These are phyloP conservation scores for Hydrochoerus hydrochaeris DNA, from an alignment of 2,113 vertebrate genomes.

Conservation along the genomic window DNA sequence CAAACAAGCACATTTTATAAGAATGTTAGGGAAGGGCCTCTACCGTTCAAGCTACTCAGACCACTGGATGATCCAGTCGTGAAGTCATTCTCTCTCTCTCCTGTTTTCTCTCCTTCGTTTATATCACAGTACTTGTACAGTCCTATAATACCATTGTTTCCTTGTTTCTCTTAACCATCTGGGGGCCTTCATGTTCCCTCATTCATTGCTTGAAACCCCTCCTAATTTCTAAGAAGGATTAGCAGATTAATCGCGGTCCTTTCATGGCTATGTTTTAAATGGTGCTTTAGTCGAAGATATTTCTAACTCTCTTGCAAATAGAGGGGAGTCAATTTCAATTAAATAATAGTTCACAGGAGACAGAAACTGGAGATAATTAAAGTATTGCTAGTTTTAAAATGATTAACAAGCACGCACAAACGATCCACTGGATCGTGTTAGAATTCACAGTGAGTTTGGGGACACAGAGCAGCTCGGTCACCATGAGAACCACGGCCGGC, in stretches of 20 bases:
- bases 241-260: neutral
- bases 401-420: neutral
- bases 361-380: slow-evolving; percentile 29
- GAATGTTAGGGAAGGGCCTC: neutral
- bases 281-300: slow-evolving; percentile 39
- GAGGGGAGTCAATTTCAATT: slow-evolving; percentile 31
- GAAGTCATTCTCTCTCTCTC: neutral
- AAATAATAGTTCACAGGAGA: neutral
- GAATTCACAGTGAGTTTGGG: neutral
- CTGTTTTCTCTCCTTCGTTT: neutral
- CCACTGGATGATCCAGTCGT: neutral
- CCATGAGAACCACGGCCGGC: rapidly evolving
- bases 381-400: slow-evolving; percentile 13
- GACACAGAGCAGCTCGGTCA: neutral
- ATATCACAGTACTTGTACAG: neutral
- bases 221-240: neutral
- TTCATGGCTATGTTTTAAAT: neutral
- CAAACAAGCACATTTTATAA: neutral
- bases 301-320: slow-evolving; percentile 44
- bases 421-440: neutral
- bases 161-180: slow-evolving; percentile 26
- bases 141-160: neutral
- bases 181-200: slow-evolving; percentile 34
- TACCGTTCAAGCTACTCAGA: neutral
- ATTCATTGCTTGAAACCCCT: neutral